Conservation (phyloP, 2,113 vertebrate genomes). For the Hydropotes inermis region DNA sequence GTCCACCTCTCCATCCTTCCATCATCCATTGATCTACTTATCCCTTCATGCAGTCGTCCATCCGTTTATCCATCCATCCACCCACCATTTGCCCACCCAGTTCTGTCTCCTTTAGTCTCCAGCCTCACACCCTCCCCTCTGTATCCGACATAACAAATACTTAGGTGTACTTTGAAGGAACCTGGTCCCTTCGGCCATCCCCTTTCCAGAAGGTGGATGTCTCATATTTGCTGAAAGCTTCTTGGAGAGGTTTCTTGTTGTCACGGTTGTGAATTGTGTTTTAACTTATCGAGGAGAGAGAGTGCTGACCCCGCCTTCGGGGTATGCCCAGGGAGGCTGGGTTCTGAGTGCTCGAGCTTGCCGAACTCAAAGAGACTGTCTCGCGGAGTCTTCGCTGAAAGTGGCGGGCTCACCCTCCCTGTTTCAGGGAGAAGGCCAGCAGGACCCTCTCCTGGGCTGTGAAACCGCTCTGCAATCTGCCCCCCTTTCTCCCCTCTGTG, state of each 20-base stretch:
- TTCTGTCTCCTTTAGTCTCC: not conserved
- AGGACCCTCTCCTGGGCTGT: not conserved
- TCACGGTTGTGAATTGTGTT: rapidly evolving
- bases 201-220: not conserved
- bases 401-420: rapidly evolving
- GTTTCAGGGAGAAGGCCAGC: no score
- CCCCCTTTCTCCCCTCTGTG: not conserved
- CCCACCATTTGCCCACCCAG: not conserved
- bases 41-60: not conserved
- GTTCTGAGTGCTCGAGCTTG: rapidly evolving
- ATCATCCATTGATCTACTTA: not conserved
- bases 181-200: not conserved
- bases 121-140: not conserved
- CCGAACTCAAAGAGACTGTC: rapidly evolving
- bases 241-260: not conserved
- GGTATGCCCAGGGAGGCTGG: rapidly evolving
- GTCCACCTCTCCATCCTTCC: not conserved
- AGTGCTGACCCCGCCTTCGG: no score
- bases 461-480: rapidly evolving
- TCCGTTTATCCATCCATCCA: not conserved
- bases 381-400: rapidly evolving
- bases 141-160: not conserved
- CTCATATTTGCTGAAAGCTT: not conserved
- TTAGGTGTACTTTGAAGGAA: not conserved
- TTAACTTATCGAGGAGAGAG: no score